Conservation (phyloP, 2,888 invertebrate species). For the Hyposoter didymator region DNA sequence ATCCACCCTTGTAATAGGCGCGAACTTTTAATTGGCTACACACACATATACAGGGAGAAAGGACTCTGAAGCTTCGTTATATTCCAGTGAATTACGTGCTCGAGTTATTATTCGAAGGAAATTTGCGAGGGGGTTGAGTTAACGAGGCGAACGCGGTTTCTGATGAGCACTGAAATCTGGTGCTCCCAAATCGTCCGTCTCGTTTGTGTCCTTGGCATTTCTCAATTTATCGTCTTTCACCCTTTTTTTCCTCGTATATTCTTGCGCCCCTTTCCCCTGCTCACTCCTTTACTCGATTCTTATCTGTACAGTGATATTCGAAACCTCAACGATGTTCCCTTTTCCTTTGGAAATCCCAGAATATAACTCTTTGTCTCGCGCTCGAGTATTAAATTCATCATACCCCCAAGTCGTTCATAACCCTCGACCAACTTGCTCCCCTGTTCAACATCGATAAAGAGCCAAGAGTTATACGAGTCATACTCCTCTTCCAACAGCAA, state of each 20-base stretch:
- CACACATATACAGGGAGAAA: background rate
- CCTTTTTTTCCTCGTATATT: background rate
- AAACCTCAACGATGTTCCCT: slow-evolving; percentile 7
- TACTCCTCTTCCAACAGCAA: slow-evolving; percentile 16
- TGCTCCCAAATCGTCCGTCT: background rate
- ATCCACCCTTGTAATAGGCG: slow-evolving; percentile 19
- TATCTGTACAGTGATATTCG: background rate
- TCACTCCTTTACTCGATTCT: background rate
- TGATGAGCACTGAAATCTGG: slow-evolving; percentile 47
- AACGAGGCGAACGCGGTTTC: slow-evolving; percentile 56
- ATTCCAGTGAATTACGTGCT: slow-evolving; percentile 38
- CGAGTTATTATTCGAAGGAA: slow-evolving; percentile 50
- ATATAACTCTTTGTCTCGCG: slow-evolving; percentile 61
- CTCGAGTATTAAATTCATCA: slow-evolving; percentile 54
- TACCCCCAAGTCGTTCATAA: slow-evolving; percentile 28
- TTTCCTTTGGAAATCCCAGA: slow-evolving; percentile 13
- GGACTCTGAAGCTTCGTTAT: slow-evolving; percentile 12
- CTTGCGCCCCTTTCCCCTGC: background rate
- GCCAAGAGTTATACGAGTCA: slow-evolving; percentile 35
- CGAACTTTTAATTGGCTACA: slow-evolving; percentile 54
- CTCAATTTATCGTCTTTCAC: slow-evolving; percentile 33
- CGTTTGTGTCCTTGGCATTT: slow-evolving; percentile 38
- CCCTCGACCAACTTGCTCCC: slow-evolving; percentile 27
- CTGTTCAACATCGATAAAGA: slow-evolving; percentile 51
- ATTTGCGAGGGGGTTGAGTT: slow-evolving; percentile 39